A percentile compares a stretch with the other conserved stretches of the same genome.
phyloP scores from a whole-genome alignment of 1,140 invertebrate genomes.

The Trichonephila clavipes region DNA sequence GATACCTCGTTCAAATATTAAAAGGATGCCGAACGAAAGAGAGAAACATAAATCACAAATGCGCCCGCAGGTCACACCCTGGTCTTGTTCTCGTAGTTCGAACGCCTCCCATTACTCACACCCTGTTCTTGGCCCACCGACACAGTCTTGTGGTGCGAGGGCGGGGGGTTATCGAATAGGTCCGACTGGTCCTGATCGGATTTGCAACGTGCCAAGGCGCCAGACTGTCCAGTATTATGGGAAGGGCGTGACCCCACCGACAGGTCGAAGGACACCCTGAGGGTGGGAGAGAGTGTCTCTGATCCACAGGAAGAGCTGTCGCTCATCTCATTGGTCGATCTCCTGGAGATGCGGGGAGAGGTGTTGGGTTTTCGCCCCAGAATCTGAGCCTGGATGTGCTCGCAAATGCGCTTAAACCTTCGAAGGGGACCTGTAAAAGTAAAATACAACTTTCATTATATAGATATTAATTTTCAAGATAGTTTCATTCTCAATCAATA shows the following conservation, averaged over 20 bases:
- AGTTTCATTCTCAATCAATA: too few species aligned
- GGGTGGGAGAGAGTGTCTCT: constrained; percentile 84
- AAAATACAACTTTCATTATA: neutral
- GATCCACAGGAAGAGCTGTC: constrained; percentile 92
- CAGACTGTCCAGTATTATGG: constrained; percentile 10
- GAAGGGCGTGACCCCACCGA: constrained; percentile 48
- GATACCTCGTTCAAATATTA: neutral
- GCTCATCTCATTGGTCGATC: constrained; percentile 85
- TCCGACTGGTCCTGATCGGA: constrained; percentile 77
- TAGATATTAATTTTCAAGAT: too few species aligned
- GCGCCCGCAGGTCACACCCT: constrained; percentile 44
- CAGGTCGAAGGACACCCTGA: constrained; percentile 77
- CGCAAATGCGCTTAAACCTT: constrained; percentile 95
- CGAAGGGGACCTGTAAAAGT: constrained; percentile 91
- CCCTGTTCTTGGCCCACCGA: constrained; percentile 2
- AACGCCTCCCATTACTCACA: constrained; percentile 42
- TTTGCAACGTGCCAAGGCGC: constrained; percentile 77
- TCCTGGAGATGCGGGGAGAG: constrained; percentile 86
- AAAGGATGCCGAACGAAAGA: constrained; percentile 29
- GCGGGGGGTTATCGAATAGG: constrained; percentile 71
- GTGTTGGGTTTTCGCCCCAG: constrained; percentile 83
- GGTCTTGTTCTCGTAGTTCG: constrained; percentile 53
- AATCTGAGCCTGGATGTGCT: constrained; percentile 95
- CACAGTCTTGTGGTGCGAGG: constrained; percentile 35
- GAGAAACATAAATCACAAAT: neutral